Base-by-base conservation (phyloP, 2,888 invertebrate species). In the Diaphora mendica region DNA sequence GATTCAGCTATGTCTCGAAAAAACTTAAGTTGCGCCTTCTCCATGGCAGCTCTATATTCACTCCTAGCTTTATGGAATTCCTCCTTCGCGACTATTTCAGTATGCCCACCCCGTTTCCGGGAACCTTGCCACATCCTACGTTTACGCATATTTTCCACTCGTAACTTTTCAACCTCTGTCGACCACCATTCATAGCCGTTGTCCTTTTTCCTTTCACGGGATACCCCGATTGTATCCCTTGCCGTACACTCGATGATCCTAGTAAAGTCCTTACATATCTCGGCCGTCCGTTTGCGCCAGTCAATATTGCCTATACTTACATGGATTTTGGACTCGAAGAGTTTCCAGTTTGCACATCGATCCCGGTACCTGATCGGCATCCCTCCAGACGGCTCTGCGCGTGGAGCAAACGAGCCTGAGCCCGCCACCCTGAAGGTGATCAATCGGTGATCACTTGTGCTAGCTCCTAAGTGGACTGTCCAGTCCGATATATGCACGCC, bases 391-490 rank as follows among this genome's bases (percentile, higher is more conserved):
- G 8, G 17, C 20, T 20, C 30, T 30, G 48, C 9, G 8, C 15
- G 5, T 15, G 30, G 44, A 30, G 30, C 44, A 20, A 13, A 48
- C 20, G 15, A 2, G 30, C 20, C 15, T 1, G 69, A 11, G 8
- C 35, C n/a, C 39, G 68, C 8, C 13, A 44, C 44, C 1, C 0
- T 8, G 35, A 59, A 79, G 0, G 83, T 79, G 7, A 85, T 82
- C 0, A 85, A 73, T 0, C 73, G 74, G 17, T 86, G 85, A 70
- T 86, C 86, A 20, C 86, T 85, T 0, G 30, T 0, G 26, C 79
- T 81, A 7, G 23, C 72, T 0, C 68, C 80, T 8, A 70, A 79
- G 17, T 77, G 70, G 5, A 85, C 85, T 0, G 2, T 33, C 33
- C 33, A 33, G 17, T 39, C 86, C 0, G 55, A 7, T 15, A 81